Percentiles rank a stretch among this genome's conserved stretches.
Evolutionary conservation across 2,113 vertebrate species (phyloP).

Genomic region (Tachuris rubrigastra): DNA sequence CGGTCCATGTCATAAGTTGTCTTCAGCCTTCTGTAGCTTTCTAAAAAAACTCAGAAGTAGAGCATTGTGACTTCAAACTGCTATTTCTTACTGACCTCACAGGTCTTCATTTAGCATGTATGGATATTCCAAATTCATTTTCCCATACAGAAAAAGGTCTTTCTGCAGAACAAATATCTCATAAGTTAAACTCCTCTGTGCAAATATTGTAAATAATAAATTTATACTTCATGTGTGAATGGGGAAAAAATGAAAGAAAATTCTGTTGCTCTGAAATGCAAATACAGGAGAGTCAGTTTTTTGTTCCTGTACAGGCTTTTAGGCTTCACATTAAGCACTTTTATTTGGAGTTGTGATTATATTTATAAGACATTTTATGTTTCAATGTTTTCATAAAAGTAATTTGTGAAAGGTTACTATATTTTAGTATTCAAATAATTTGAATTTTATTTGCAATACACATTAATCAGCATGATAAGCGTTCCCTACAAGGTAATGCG

Average conservation of each 20-base stretch:
- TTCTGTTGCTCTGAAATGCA: neutral
- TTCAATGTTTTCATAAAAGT: constrained; percentile 41
- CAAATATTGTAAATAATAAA: constrained; percentile 54
- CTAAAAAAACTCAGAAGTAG: neutral
- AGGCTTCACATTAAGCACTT: neutral
- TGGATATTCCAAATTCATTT: neutral
- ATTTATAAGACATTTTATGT: constrained; percentile 12
- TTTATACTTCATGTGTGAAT: constrained; percentile 27
- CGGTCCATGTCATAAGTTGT: neutral
- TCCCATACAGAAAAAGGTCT: constrained; percentile 37
- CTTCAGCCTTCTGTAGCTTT: neutral
- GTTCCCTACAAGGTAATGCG: neutral
- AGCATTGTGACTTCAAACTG: neutral
- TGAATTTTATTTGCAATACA: neutral
- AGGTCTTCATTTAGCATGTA: neutral
- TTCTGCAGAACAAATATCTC: constrained; percentile 19
- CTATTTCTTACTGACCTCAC: neutral
- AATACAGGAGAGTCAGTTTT: neutral
- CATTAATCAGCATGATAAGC: neutral
- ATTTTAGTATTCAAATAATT: neutral
- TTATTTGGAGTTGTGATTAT: neutral
- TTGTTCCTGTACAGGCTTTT: neutral
- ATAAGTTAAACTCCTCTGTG: constrained; percentile 26
- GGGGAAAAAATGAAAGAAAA: constrained; percentile 16
- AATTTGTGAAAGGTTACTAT: neutral